Conservation (phyloP, 2,797 vertebrate species). For the Macropodus opercularis region DNA sequence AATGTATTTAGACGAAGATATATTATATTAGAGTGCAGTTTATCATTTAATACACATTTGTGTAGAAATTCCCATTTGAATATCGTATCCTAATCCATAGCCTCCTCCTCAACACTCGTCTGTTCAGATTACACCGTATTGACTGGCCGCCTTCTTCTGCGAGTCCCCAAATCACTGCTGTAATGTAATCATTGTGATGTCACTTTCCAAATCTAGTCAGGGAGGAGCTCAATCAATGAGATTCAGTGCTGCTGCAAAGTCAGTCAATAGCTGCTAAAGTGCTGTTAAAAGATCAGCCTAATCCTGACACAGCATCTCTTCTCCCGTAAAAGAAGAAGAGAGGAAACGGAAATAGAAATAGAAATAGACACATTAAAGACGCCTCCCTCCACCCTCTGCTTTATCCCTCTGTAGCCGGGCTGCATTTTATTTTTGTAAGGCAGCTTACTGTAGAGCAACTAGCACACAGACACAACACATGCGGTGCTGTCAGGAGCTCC, state of each 20-base stretch:
- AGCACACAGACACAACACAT: slow-evolving; percentile 9
- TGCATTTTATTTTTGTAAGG: slow-evolving; percentile 44
- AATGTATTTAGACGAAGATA: too few species aligned
- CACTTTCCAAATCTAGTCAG: slow-evolving; percentile 5
- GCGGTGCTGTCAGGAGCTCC: slow-evolving; percentile 14
- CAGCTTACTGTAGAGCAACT: slow-evolving; percentile 39
- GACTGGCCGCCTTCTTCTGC: neutral
- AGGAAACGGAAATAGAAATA: slow-evolving; percentile 14
- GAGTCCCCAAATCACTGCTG: neutral
- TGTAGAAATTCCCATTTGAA: neutral
- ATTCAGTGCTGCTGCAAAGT: neutral
- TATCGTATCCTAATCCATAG: slow-evolving; percentile 11
- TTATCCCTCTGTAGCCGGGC: slow-evolving; percentile 12
- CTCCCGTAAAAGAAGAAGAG: slow-evolving; percentile 8
- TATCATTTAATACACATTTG: neutral
- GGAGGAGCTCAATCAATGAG: slow-evolving; percentile 7
- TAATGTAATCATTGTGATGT: neutral
- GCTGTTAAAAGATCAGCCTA: slow-evolving; percentile 19
- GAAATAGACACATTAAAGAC: slow-evolving; percentile 9
- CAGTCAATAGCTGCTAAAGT: slow-evolving; percentile 7
- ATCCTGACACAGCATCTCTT: slow-evolving; percentile 1
- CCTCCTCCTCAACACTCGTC: neutral
- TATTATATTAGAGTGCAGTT: too few species aligned
- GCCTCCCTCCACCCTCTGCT: slow-evolving; percentile 5
- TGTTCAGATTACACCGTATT: neutral